phyloP scores from a whole-genome alignment of 2,113 vertebrate genomes.

The Nibea coibor region DNA sequence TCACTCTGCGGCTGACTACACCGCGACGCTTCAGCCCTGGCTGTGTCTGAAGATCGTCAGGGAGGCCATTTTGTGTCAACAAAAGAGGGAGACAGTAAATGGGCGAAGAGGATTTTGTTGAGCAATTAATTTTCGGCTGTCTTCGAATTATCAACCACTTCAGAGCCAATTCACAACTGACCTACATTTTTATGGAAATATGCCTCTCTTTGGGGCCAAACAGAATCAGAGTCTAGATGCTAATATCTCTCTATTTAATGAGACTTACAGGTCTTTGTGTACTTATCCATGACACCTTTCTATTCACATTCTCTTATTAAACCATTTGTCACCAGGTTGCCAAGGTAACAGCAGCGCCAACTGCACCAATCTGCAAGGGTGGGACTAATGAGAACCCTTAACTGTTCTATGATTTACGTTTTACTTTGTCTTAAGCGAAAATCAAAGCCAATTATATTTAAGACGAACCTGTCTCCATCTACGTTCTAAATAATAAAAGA shows the following conservation, averaged over 20 bases:
- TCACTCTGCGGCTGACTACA: not conserved
- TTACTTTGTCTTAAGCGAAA: slow-evolving; percentile 20
- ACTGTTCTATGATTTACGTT: not conserved
- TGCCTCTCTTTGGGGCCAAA: not conserved
- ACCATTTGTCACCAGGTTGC: slow-evolving; percentile 35
- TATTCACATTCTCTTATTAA: slow-evolving; percentile 8
- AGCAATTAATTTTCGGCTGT: not conserved
- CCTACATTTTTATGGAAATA: not conserved
- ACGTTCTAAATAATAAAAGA: slow-evolving; percentile 51
- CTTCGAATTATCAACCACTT: not conserved
- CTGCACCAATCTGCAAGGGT: not conserved
- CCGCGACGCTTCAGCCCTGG: not conserved
- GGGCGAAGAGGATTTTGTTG: not conserved
- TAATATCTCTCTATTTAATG: slow-evolving; percentile 4
- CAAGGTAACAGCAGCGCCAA: slow-evolving; percentile 48
- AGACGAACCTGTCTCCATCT: slow-evolving; percentile 53
- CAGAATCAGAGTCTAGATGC: slow-evolving; percentile 19
- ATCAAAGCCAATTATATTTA: slow-evolving; percentile 50
- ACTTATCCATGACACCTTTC: not conserved
- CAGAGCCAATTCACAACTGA: not conserved
- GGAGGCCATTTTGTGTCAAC: slow-evolving; percentile 9
- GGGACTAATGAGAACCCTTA: slow-evolving; percentile 18
- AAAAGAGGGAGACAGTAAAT: not conserved
- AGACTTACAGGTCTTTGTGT: not conserved
- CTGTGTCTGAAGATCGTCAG: not conserved